These are phyloP conservation scores for Otolemur crassicaudatus DNA, from an alignment of 2,797 vertebrate genomes.

Conservation along the genomic window DNA sequence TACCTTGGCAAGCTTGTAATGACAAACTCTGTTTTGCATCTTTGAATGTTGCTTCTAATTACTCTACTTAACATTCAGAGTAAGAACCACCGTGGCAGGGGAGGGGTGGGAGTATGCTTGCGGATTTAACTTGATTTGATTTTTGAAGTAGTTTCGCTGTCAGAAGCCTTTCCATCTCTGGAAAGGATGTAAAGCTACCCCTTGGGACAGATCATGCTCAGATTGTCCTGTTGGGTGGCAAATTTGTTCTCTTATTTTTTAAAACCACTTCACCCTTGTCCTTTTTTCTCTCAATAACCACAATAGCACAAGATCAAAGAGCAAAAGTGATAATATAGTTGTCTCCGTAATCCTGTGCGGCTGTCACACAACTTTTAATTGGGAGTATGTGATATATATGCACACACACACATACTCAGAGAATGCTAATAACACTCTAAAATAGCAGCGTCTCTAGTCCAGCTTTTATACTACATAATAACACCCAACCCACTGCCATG, in stretches of 20 bases:
- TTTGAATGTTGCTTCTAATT: neutral
- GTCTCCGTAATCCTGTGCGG: neutral
- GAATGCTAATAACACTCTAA: neutral
- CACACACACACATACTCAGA: neutral
- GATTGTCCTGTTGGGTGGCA: neutral
- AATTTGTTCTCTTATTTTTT: neutral
- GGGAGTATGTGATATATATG: neutral
- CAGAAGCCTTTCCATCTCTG: neutral
- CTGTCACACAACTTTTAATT: neutral
- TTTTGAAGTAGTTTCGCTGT: neutral
- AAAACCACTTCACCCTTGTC: neutral
- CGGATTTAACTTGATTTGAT: neutral
- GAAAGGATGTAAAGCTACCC: neutral
- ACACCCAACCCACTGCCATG: neutral
- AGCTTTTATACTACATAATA: neutral
- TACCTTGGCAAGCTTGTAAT: constrained; percentile 43
- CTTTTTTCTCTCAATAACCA: neutral
- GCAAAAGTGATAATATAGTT: neutral
- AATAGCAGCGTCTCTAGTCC: neutral
- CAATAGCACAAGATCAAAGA: constrained; percentile 48
- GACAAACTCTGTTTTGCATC: neutral
- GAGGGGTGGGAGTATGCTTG: neutral
- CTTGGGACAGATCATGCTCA: neutral
- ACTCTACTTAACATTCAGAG: neutral
- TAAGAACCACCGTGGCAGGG: neutral